Percentiles rank a stretch among this genome's conserved stretches.
Conservation (phyloP, 2,797 vertebrate genomes). For the Anolis apletophallus region DNA sequence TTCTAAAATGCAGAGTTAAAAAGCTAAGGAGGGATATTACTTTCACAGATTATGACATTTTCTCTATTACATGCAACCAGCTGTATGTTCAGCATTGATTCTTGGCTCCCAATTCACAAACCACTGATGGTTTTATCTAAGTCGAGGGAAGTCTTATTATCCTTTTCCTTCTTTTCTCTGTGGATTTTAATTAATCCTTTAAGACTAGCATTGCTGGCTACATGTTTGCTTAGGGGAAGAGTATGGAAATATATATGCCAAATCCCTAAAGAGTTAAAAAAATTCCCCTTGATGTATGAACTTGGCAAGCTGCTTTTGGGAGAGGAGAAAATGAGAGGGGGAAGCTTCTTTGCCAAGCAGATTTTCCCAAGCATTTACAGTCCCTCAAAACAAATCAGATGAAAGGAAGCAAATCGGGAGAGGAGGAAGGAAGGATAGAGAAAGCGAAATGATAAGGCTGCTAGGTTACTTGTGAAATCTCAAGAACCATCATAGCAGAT, state of each 20-base stretch:
- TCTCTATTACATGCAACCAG: background rate
- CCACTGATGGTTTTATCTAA: constrained; percentile 32
- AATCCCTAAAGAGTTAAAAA: constrained; percentile 24
- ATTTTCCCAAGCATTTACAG: constrained; percentile 21
- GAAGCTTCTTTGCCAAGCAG: constrained; percentile 7
- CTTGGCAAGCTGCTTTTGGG: constrained; percentile 14
- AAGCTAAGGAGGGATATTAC: background rate
- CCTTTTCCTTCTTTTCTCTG: constrained; percentile 23
- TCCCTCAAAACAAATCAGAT: constrained; percentile 19
- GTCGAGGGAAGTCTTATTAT: constrained; percentile 22
- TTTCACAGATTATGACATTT: constrained; percentile 11
- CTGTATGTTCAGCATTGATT: constrained; percentile 3
- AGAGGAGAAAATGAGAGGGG: background rate
- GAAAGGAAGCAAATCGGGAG: constrained; percentile 6
- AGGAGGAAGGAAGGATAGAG: background rate
- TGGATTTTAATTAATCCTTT: constrained; percentile 40
- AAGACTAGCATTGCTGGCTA: background rate
- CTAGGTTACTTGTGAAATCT: constrained; percentile 1
- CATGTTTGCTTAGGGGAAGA: constrained; percentile 33
- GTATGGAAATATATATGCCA: background rate
- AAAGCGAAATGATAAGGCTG: background rate
- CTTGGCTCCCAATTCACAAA: constrained; percentile 23
- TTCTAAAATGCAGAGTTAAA: constrained; percentile 4
- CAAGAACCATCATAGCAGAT: background rate
- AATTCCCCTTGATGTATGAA: constrained; percentile 5